These are phyloP conservation scores for Xerus inauris DNA, from an alignment of 2,113 vertebrate genomes.

Conservation along the genomic window DNA sequence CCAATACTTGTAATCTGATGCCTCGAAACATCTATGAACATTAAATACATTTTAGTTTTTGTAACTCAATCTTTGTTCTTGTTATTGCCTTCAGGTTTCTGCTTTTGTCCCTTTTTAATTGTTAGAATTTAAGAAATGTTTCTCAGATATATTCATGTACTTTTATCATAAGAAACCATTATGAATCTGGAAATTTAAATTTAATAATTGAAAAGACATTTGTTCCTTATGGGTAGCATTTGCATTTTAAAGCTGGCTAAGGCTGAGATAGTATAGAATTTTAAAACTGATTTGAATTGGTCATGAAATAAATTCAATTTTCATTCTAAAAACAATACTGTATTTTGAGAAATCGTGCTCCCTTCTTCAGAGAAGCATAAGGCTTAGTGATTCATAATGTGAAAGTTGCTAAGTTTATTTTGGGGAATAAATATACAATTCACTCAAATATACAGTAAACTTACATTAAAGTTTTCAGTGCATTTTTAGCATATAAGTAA, in stretches of 20 bases:
- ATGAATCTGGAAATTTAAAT: constrained; percentile 66
- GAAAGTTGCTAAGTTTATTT: constrained; percentile 67
- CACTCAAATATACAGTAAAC: constrained; percentile 68
- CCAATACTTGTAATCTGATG: not conserved
- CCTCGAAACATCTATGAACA: constrained; percentile 32
- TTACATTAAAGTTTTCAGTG: constrained; percentile 60
- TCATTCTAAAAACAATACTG: constrained; percentile 76
- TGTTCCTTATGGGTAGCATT: constrained; percentile 70
- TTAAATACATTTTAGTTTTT: constrained; percentile 62
- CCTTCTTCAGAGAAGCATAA: constrained; percentile 70
- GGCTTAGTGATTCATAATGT: constrained; percentile 73
- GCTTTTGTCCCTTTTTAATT: constrained; percentile 70
- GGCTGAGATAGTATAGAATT: constrained; percentile 44
- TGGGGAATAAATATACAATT: constrained; percentile 65
- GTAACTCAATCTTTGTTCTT: constrained; percentile 50
- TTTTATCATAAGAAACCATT: constrained; percentile 62
- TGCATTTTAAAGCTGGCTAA: constrained; percentile 62
- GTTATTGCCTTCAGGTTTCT: constrained; percentile 50
- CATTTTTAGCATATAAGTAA: constrained; percentile 60
- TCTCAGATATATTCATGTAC: constrained; percentile 60
- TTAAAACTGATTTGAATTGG: constrained; percentile 72
- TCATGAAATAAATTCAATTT: constrained; percentile 73
- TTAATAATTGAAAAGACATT: constrained; percentile 77
- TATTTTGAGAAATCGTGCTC: constrained; percentile 73
- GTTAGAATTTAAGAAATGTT: constrained; percentile 63